Percentiles rank a stretch among this genome's conserved stretches.
phyloP scores from a whole-genome alignment of 2,888 invertebrate species.

The Melinopterus prodromus region DNA sequence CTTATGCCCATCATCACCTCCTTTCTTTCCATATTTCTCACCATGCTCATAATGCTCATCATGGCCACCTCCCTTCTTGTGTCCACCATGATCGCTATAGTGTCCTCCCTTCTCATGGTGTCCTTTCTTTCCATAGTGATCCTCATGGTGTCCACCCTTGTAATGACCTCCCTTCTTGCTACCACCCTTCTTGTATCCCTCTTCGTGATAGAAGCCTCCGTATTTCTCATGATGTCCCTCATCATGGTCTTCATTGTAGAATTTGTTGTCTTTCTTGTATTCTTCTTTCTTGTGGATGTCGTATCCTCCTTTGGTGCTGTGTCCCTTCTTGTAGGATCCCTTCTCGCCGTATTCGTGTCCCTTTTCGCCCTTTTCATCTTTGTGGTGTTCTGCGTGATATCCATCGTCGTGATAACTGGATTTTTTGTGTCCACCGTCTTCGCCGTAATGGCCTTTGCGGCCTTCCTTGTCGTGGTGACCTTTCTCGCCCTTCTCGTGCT shows the following conservation, averaged over 20 bases:
- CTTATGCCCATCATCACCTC: slow-evolving; percentile 81
- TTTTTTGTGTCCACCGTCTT: slow-evolving; percentile 70
- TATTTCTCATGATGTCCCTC: slow-evolving; percentile 84
- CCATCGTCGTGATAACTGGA: slow-evolving; percentile 70
- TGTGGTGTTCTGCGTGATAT: slow-evolving; percentile 72
- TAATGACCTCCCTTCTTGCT: slow-evolving; percentile 84
- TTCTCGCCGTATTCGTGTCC: slow-evolving; percentile 74
- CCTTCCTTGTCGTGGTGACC: slow-evolving; percentile 75
- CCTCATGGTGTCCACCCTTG: slow-evolving; percentile 77
- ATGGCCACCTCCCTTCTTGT: slow-evolving; percentile 80
- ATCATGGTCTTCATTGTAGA: slow-evolving; percentile 86
- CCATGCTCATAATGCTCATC: slow-evolving; percentile 80
- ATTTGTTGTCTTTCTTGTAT: slow-evolving; percentile 86
- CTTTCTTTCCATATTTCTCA: slow-evolving; percentile 79
- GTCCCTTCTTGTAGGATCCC: slow-evolving; percentile 84
- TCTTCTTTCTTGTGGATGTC: slow-evolving; percentile 86
- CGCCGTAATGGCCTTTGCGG: slow-evolving; percentile 70
- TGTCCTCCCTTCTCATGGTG: slow-evolving; percentile 83
- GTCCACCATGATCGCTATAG: slow-evolving; percentile 80
- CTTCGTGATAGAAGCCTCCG: slow-evolving; percentile 80
- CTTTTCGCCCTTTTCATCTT: slow-evolving; percentile 74
- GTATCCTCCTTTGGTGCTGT: slow-evolving; percentile 86
- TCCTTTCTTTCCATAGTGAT: slow-evolving; percentile 83
- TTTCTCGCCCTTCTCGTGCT: slow-evolving; percentile 69
- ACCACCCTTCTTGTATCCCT: slow-evolving; percentile 83